Conservation (phyloP, 2,888 invertebrate genomes). For the Lumbricus terrestris region DNA sequence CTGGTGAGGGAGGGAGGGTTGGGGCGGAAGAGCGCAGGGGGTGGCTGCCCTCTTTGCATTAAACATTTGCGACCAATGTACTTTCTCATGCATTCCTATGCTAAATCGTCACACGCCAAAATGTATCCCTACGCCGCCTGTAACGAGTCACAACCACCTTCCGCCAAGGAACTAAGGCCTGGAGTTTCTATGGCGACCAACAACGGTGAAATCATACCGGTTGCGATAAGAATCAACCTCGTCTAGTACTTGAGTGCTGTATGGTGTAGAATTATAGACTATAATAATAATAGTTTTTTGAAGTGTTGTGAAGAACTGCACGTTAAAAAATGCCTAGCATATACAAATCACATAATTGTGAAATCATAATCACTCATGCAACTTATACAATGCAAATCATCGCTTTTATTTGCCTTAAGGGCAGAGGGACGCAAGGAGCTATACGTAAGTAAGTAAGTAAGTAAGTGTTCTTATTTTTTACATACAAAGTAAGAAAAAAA, state of each 20-base stretch:
- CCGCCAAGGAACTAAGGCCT: not conserved
- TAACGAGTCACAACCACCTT: not conserved
- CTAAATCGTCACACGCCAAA: not conserved
- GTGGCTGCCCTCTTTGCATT: not conserved
- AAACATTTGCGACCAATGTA: not conserved
- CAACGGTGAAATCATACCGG: not conserved
- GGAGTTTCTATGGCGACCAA: not conserved
- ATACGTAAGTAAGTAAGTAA: no score
- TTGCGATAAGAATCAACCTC: not conserved
- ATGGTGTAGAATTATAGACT: not conserved
- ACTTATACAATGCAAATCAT: no score
- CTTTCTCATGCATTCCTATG: constrained; percentile 3
- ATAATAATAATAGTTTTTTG: no score
- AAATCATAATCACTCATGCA: no score
- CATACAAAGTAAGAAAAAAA: no score
- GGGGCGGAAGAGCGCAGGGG: not conserved
- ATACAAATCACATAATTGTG: no score
- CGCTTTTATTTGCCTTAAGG: no score
- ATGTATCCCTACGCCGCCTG: not conserved
- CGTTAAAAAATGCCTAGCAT: no score
- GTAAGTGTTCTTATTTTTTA: no score
- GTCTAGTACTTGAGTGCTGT: not conserved
- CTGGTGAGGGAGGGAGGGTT: not conserved
- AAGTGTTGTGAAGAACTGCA: no score
- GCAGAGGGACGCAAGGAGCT: no score